Conservation (phyloP, 2,888 invertebrate species). For the Harpalus rubripes region DNA sequence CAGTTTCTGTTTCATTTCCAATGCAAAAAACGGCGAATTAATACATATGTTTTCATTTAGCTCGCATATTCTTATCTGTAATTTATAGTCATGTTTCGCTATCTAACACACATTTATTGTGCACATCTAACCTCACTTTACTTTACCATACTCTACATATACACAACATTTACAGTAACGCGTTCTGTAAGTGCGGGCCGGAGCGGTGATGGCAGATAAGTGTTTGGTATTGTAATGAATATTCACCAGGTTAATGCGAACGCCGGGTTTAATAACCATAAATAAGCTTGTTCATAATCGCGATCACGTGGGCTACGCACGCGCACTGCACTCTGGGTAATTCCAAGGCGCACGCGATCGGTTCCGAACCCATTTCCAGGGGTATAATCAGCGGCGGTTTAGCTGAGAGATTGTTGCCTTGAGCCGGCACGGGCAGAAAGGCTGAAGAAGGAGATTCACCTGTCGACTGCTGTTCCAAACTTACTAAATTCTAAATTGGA, state of each 20-base stretch:
- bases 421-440: constrained; percentile 3
- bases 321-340: constrained; percentile 62
- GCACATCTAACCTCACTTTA: constrained; percentile 4
- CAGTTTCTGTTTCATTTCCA: no score
- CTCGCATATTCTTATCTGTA: neutral
- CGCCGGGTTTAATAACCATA: constrained; percentile 63
- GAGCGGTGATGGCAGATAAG: constrained; percentile 28
- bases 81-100: constrained; percentile 37
- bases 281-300: constrained; percentile 61
- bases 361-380: constrained; percentile 25
- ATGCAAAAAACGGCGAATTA: no score
- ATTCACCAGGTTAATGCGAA: constrained; percentile 60
- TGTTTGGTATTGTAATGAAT: constrained; percentile 57
- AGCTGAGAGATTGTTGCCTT: constrained; percentile 19
- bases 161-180: constrained; percentile 34
- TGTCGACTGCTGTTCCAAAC: neutral
- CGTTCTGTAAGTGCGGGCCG: neutral
- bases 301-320: constrained; percentile 59
- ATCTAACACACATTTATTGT: constrained; percentile 25
- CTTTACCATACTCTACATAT: no score
- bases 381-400: constrained; percentile 46
- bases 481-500: neutral
- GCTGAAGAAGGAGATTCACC: constrained; percentile 3
- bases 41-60: neutral
- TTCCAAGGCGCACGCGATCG: constrained; percentile 62